A percentile compares a stretch with the other conserved stretches of the same genome.
These are phyloP conservation scores for Calidris pygmaea DNA, from an alignment of 2,113 vertebrate genomes.

Conservation along the genomic window DNA sequence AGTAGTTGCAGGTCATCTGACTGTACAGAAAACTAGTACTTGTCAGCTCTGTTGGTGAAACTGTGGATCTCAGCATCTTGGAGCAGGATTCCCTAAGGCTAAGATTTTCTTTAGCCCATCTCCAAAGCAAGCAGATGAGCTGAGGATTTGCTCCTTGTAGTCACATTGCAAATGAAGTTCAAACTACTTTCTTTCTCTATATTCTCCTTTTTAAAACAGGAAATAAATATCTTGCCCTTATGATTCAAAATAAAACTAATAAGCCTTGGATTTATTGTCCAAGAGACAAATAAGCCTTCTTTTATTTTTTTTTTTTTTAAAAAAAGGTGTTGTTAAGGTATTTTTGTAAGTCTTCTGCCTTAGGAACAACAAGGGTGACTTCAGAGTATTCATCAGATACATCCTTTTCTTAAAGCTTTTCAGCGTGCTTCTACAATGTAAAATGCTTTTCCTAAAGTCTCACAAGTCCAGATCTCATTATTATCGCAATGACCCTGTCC, in stretches of 20 bases:
- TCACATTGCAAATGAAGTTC: background rate
- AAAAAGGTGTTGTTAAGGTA: fast-evolving
- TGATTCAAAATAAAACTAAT: background rate
- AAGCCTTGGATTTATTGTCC: background rate
- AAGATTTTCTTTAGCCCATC: background rate
- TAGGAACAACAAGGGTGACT: background rate
- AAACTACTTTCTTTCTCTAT: background rate
- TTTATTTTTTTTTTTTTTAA: background rate
- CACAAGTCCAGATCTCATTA: background rate
- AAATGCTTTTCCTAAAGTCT: background rate
- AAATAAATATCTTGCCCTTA: background rate
- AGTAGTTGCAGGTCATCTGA: background rate
- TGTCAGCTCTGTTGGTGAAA: background rate
- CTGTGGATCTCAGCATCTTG: background rate
- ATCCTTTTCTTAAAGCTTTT: background rate
- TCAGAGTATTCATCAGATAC: background rate
- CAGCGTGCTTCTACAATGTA: background rate
- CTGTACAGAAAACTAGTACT: background rate
- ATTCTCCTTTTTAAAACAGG: background rate
- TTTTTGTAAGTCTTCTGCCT: background rate
- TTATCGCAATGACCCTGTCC: background rate
- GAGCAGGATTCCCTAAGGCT: background rate
- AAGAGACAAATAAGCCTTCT: background rate
- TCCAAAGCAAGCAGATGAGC: background rate
- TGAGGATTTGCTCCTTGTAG: background rate